phyloP scores from a whole-genome alignment of 2,888 invertebrate genomes.

The Cryptophagus acutangulus region DNA sequence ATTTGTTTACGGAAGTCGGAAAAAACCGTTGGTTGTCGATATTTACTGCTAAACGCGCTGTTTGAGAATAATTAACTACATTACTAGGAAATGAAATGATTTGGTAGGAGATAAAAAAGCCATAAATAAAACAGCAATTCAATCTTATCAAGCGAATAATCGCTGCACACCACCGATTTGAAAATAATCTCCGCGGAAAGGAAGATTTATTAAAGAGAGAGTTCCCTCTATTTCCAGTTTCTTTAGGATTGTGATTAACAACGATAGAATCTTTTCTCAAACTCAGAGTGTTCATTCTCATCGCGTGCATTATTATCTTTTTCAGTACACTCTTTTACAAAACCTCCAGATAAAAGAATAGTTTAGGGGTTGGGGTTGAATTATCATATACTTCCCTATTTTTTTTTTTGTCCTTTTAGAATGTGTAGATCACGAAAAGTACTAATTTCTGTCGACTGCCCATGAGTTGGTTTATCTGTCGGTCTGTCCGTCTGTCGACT shows the following conservation, averaged over 20 bases:
- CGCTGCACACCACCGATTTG: conserved; percentile 22
- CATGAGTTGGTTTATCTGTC: too few species aligned
- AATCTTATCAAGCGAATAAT: conserved; percentile 25
- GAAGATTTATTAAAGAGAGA: conserved; percentile 24
- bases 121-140: conserved; percentile 22
- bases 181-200: conserved; percentile 25
- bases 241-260: conserved; percentile 19
- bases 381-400: too few species aligned
- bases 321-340: too few species aligned
- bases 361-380: too few species aligned
- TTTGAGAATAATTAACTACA: conserved; percentile 14
- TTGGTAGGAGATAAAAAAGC: conserved; percentile 15
- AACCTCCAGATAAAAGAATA: conserved; percentile 5
- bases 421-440: too few species aligned
- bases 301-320: conserved; percentile 6
- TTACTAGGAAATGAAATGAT: conserved; percentile 16
- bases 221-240: conserved; percentile 14
- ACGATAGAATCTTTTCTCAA: conserved; percentile 15
- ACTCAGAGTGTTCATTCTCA: not conserved
- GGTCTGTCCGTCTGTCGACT: too few species aligned
- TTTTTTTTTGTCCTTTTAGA: too few species aligned
- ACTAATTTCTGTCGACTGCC: too few species aligned
- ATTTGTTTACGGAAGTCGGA: not conserved
- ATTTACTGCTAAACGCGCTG: too few species aligned
- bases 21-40: too few species aligned